Evolutionary conservation across 2,888 invertebrate genomes (phyloP), one percentile per base, ranked within the genome.

Genomic region (Horisme vitalbata): DNA sequence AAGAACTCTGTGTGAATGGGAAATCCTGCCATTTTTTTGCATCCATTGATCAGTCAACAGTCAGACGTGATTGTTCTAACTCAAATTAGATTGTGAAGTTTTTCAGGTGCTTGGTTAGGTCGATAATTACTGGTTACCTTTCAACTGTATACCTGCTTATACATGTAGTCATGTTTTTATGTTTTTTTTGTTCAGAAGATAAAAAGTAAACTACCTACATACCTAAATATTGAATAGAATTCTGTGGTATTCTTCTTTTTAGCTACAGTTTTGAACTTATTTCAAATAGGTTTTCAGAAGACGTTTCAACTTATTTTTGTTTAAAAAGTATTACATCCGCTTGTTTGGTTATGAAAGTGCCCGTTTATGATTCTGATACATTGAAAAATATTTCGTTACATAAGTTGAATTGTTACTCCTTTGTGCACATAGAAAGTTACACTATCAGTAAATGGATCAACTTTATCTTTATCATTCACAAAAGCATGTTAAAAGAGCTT

Each of bases 391-490:
- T 18, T 4, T 30, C 9, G 33, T 41, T 52, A 50, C 34, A 39
- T 50, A 59, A 54, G 37, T 30, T 24, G 36, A 50, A 48, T 41
- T 46, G 52, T 48, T 41, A 21, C 21, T 38, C 26, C 10, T 45
- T 45, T 38, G 48, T 55, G 55, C 47, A 38, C 37, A 41, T 57
- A 65, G 60, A 64, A 63, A 60, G 63, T 55, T 55, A 26, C 12
- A 14, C 20, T 63, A 66, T 66, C 65, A 61, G 62, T 58, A 59
- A 66, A 61, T 49, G 67, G 62, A 66, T 65, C 64, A 48, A 36
- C 48, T 49, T 44, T 47, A 43, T 50, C 47, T 45, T 14, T 44
- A 49, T 41, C 39, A 46, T 33, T 34, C 36, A 46, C 23, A 32
- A 20, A n/a, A 30, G 26, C 20, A 9, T 21, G 33, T 45, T 30